These are phyloP conservation scores for Catocala sponsa DNA, from an alignment of 2,888 invertebrate genomes.

Conservation along the genomic window DNA sequence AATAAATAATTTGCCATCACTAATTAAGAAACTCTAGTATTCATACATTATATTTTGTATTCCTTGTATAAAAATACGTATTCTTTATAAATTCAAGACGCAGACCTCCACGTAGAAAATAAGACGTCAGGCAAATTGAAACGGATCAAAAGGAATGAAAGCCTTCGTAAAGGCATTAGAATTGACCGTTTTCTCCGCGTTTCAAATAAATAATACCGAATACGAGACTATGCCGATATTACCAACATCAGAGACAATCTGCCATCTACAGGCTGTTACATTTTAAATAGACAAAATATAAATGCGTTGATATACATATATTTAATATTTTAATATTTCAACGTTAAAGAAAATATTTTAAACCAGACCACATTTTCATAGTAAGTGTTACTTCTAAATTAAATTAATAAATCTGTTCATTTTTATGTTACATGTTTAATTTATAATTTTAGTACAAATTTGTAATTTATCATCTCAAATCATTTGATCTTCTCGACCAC, in stretches of 20 bases:
- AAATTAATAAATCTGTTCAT: no score
- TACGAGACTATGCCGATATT: conserved; percentile 71
- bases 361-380: no score
- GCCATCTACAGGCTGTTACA: conserved; percentile 59
- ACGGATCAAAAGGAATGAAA: conserved; percentile 75
- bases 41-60: no score
- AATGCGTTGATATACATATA: no score
- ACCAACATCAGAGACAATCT: conserved; percentile 53
- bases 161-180: conserved; percentile 78
- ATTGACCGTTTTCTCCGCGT: conserved; percentile 67
- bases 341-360: no score
- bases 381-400: no score
- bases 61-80: conserved; percentile 6
- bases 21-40: no score
- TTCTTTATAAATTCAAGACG: conserved; percentile 20
- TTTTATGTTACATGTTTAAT: no score
- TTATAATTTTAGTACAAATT: no score
- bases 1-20: no score
- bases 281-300: conserved; percentile 5
- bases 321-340: no score
- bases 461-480: conserved; percentile 21
- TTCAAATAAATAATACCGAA: conserved; percentile 80
- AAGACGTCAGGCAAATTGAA: conserved; percentile 84
- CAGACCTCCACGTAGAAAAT: conserved; percentile 83
- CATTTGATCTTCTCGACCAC: conserved; percentile 26